Percentiles rank a stretch among this genome's conserved stretches.
Evolutionary conservation across 2,888 invertebrate genomes (phyloP).

Genomic region (Hydroisotoma schaefferi): DNA sequence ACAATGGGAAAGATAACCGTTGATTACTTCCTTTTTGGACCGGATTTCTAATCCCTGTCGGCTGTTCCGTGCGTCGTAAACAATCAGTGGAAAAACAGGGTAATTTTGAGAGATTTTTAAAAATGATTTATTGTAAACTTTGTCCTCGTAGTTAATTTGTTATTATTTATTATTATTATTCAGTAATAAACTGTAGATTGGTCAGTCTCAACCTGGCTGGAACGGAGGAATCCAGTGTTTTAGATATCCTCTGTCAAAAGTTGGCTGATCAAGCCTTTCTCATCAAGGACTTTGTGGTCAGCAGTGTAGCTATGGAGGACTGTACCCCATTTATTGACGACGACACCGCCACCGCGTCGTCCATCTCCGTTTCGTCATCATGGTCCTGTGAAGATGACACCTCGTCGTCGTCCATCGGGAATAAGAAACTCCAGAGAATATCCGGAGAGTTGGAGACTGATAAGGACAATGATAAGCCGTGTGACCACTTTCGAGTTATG

Average conservation of each 20-base stretch:
- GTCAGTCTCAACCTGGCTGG: conserved; percentile 40
- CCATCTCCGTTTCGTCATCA: conserved; percentile 7
- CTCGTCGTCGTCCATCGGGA: neutral
- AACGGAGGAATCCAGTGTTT: conserved; percentile 25
- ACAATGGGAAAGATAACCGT: too few relatives aligned
- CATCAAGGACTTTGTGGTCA: conserved; percentile 32
- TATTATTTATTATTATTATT: too few relatives aligned
- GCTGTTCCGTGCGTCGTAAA: too few relatives aligned
- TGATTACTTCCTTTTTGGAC: too few relatives aligned
- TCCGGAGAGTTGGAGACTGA: conserved; percentile 11
- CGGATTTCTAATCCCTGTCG: too few relatives aligned
- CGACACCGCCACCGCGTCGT: conserved; percentile 12
- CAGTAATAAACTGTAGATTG: too few relatives aligned
- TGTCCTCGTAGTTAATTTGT: too few relatives aligned
- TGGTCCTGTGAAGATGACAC: conserved; percentile 9
- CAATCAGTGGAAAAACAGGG: too few relatives aligned
- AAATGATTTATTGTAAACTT: too few relatives aligned
- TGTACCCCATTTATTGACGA: conserved; percentile 7
- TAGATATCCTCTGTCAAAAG: conserved; percentile 39
- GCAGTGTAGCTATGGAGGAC: conserved; percentile 10
- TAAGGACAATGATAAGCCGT: neutral
- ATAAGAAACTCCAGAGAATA: neutral
- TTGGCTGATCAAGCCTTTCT: conserved; percentile 36
- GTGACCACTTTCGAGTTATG: conserved; percentile 30
- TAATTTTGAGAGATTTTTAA: too few relatives aligned